Evolutionary conservation across 1,140 invertebrate genomes (phyloP), one percentile per base, ranked within the genome.

Genomic region (Lepidurus couesii): DNA sequence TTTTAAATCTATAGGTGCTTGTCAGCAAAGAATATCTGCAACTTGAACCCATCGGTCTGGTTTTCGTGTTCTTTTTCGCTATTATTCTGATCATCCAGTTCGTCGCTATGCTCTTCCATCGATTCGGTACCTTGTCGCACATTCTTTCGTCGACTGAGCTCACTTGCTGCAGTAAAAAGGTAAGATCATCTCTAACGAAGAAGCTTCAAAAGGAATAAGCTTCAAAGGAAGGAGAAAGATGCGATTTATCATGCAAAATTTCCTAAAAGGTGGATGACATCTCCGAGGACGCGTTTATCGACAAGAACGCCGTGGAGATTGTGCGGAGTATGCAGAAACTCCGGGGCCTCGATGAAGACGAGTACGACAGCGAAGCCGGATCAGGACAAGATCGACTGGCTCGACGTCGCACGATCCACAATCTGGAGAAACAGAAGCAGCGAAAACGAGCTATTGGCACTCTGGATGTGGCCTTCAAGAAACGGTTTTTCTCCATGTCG

Each of bases 41-140:
- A 76, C 79, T 89, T 75, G 97, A 99, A 85, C 97, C 97, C 0
- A 98, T 99, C 79, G 96, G 97, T 88, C 87, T 99, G 24, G 94
- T 98, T 0, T 98, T 99, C 84, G 95, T 99, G 76, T 95, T 98
- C 85, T 98, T 99, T 88, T 99, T 99, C 84, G 95, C 95, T 24
- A 87, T 98, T 53, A 98, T 98, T 87, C 87, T 99, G 84, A 87
- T 98, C 7, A 98, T 99, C 81, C 96, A 99, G 85, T 98, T 99
- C 85, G 90, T 92, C 74, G 96, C 96, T 80, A 99, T 99, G 98
- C 90, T 99, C 87, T 97, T 98, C 90, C 98, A 99, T 93, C 91
- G 97, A 81, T 98, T 99, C 84, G 97, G 96, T 82, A 99, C 98
- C 6, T 88, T 99, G 75, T 95, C 97, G 0, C 98, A 99, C 84